Conservation (phyloP, 2,113 vertebrate species). For the Carassius gibelio region DNA sequence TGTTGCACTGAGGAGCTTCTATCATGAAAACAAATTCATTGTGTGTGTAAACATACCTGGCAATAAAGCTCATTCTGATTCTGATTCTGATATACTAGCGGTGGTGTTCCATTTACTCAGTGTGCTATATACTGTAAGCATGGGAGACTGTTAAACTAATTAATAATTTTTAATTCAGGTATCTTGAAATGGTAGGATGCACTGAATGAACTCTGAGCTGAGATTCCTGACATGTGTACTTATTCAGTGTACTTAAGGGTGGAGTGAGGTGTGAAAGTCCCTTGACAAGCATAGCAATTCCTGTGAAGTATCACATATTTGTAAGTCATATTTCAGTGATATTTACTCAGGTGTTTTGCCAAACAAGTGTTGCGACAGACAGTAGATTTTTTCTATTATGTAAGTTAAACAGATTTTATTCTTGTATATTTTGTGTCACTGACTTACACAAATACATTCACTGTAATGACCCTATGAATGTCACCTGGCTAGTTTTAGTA, state of each 20-base stretch:
- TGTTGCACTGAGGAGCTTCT: too few species aligned
- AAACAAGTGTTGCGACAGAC: background rate
- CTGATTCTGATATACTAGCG: too few species aligned
- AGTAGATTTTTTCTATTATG: background rate
- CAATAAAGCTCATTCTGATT: too few species aligned
- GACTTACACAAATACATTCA: background rate
- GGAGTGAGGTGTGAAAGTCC: background rate
- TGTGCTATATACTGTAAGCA: background rate
- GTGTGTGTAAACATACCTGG: too few species aligned
- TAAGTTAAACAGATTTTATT: background rate
- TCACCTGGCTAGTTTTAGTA: background rate
- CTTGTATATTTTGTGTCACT: background rate
- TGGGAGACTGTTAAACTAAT: background rate
- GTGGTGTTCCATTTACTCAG: background rate
- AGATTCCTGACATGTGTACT: conserved; percentile 20
- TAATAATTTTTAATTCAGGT: background rate
- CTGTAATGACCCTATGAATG: conserved; percentile 27
- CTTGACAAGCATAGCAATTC: background rate
- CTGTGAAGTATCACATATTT: background rate
- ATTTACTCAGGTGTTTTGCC: background rate
- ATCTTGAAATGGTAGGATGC: background rate
- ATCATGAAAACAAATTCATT: too few species aligned
- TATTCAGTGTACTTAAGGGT: background rate
- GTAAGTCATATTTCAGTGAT: background rate
- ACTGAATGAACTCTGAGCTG: background rate